phyloP scores from a whole-genome alignment of 2,888 invertebrate species.

The Aporophyla lueneburgensis region DNA sequence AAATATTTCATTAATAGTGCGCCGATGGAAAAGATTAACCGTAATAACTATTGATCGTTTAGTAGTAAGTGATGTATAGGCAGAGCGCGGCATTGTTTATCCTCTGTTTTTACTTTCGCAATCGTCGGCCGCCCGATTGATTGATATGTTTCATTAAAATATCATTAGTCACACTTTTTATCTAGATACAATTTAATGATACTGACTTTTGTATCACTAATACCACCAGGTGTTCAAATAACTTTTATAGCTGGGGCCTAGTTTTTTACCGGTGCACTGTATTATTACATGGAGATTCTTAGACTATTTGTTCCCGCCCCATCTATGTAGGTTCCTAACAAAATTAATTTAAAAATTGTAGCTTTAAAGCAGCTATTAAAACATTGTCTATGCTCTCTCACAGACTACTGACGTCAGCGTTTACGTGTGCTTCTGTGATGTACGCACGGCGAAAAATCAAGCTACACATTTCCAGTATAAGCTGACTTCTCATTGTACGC shows the following conservation, averaged over 20 bases:
- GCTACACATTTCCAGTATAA: no score
- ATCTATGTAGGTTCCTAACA: conserved; percentile 21
- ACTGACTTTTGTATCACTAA: conserved; percentile 43
- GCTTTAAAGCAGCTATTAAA: conserved; percentile 12
- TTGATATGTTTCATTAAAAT: conserved; percentile 69
- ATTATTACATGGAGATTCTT: conserved; percentile 38
- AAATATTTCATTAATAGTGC: conserved; percentile 58
- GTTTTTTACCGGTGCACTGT: conserved; percentile 43
- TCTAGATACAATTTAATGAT: conserved; percentile 58
- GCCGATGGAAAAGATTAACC: conserved; percentile 53
- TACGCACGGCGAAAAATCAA: no score
- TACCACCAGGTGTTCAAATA: conserved; percentile 60
- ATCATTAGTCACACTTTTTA: conserved; percentile 66
- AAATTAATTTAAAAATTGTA: conserved; percentile 57
- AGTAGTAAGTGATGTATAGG: conserved; percentile 35
- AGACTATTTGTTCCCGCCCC: conserved; percentile 39
- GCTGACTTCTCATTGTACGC: no score
- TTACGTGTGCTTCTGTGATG: conserved; percentile 13
- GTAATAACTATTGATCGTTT: conserved; percentile 58
- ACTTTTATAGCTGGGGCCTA: conserved; percentile 42
- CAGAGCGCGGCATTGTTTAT: conserved; percentile 60
- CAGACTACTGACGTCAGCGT: conserved; percentile 11
- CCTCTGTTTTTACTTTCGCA: conserved; percentile 60
- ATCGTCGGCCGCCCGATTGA: conserved; percentile 53
- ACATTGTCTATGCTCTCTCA: conserved; percentile 13